Base-by-base conservation (phyloP, 2,113 vertebrate species). In the Gyps fulvus region DNA sequence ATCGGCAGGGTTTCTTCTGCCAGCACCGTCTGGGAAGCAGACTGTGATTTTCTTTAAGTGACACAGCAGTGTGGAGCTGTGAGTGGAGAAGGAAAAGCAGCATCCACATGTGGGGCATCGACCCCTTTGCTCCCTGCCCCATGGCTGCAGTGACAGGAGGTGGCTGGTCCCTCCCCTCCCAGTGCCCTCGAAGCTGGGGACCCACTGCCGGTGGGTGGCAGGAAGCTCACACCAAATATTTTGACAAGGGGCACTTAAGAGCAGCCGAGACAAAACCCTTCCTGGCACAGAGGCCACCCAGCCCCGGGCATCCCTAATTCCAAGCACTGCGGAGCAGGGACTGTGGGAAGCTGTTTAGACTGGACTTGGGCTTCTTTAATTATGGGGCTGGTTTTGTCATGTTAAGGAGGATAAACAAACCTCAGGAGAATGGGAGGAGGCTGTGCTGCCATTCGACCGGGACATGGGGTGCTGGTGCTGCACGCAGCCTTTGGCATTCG, bases 31-130 rank as follows among this genome's bases (percentile, higher is more conserved):
- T 69, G 36, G 26, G 32, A 95, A 93, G n/a, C 2, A 43, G 58
- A 47, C 14, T 67, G 42, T 17, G 26, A 69, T 27, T 18, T 54
- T 40, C 40, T 40, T 43, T 29, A 74, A 66, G n/a, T 36, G 45
- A 8, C 36, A 54, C 26, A 71, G 50, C 23, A 0, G 0, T 32
- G 42, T 11, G 23, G 36, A 84, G 22, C 17, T 6, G 5, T 21
- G 19, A 19, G 16, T 25, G n/a, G 17, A 77, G 36, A 72, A 23
- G 22, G 20, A 67, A 80, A 83, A 91, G 7, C 42, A 71, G 32
- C 38, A 57, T 10, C n/a, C 25, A 36, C 25, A n/a, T 0, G 1
- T 1, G 8, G 14, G 73, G 6, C 72, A 85, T 4, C 0, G 0
- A 42, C 15, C 7, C 16, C 55, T 88, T 74, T 67, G 19, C 10